Percentiles rank a stretch among this genome's conserved stretches.
These are phyloP conservation scores for Callosobruchus maculatus DNA, from an alignment of 2,888 invertebrate genomes.

Conservation along the genomic window DNA sequence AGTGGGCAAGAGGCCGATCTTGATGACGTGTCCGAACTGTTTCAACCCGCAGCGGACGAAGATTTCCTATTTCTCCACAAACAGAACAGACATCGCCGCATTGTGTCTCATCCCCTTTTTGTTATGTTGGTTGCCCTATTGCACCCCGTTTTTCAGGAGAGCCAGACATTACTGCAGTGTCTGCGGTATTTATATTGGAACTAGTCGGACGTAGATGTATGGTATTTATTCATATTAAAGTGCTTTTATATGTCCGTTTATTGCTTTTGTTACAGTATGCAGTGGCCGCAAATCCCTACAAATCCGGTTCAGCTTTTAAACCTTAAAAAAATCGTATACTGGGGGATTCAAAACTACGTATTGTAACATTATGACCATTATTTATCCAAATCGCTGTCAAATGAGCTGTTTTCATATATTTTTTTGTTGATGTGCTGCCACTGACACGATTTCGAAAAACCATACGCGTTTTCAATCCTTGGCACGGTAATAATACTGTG, in stretches of 20 bases:
- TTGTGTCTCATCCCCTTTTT: conserved; percentile 1
- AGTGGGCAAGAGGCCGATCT: conserved; percentile 1
- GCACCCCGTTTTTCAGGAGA: neutral
- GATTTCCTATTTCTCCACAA: neutral
- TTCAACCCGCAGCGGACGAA: conserved; percentile 4
- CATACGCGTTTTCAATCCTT: too few relatives aligned
- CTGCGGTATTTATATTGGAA: conserved; percentile 11
- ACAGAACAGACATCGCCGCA: conserved; percentile 6
- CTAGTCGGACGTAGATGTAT: neutral
- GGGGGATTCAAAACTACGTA: too few relatives aligned
- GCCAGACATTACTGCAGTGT: conserved; percentile 7
- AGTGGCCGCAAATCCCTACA: too few relatives aligned
- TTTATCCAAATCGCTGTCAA: too few relatives aligned
- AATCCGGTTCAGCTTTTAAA: too few relatives aligned
- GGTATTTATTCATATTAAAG: neutral
- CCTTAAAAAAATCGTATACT: too few relatives aligned
- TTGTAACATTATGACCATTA: too few relatives aligned
- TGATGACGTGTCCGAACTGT: conserved; percentile 14
- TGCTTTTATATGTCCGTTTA: neutral
- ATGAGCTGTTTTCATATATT: too few relatives aligned
- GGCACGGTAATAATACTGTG: too few relatives aligned
- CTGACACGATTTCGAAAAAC: too few relatives aligned
- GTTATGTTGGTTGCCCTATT: conserved; percentile 10
- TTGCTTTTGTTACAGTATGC: neutral
- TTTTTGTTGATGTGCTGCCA: too few relatives aligned